These are phyloP conservation scores for Delichon dasypus DNA, from an alignment of 2,797 vertebrate genomes.

Conservation along the genomic window DNA sequence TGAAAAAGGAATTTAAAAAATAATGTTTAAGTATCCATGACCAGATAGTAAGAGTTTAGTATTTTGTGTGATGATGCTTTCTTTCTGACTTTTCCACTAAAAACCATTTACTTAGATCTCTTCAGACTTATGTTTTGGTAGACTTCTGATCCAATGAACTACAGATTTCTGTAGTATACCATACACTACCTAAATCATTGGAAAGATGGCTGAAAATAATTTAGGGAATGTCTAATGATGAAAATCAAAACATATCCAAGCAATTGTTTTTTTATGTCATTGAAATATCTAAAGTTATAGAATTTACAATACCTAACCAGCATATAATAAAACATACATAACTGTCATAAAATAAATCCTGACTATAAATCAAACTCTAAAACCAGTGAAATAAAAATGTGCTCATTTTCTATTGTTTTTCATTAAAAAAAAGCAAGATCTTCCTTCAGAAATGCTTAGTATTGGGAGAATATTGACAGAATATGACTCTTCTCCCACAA, in stretches of 20 bases:
- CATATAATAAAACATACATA: neutral
- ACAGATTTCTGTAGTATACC: neutral
- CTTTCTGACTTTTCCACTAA: neutral
- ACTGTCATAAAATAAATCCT: conserved; percentile 11
- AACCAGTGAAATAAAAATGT: conserved; percentile 9
- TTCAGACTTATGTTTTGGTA: neutral
- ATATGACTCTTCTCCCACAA: neutral
- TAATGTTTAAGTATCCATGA: neutral
- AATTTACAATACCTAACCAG: neutral
- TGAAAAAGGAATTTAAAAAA: neutral
- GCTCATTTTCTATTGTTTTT: conserved; percentile 18
- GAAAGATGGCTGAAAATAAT: neutral
- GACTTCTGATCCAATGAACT: neutral
- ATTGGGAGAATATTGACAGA: conserved; percentile 42
- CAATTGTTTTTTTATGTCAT: neutral
- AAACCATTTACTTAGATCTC: neutral
- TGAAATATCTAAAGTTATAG: neutral
- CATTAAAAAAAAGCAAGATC: conserved; percentile 2
- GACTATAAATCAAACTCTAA: conserved; percentile 38
- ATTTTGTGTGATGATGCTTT: neutral
- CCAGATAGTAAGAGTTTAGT: neutral
- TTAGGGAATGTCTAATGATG: neutral
- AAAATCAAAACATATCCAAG: conserved; percentile 1
- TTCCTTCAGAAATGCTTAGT: conserved; percentile 45
- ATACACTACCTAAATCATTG: neutral